Evolutionary conservation across 2,888 invertebrate species (phyloP), one percentile per base, ranked within the genome.

Genomic region (Drosophila nr. medialis): DNA sequence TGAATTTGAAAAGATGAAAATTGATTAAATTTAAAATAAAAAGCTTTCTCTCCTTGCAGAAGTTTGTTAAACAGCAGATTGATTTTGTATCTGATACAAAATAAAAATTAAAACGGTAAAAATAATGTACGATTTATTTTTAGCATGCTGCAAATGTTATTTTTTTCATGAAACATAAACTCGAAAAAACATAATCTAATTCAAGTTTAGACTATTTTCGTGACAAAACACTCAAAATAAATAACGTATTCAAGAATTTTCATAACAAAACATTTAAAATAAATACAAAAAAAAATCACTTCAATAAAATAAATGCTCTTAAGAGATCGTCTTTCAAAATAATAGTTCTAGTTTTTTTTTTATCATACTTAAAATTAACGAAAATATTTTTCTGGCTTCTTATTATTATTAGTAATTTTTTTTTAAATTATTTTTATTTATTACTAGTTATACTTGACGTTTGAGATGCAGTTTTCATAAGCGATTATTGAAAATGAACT

Each of bases 301-400:
- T 45, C 4, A 45, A 45, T 10, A 10, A 8, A 30, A 21, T 18
- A 18, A 38, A 7, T 6, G 2, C 8, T 30, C 2, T 30, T 30
- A 11, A 21, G 11, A 11, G 11, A 3, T 42, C 3, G 6, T 21
- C 1, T 11, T 4, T n/a, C 1, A n/a, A 40, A 1, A 40, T 40
- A n/a, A 40, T 11, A 11, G n/a, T 6, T 0, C 1, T 13, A 3
- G 6, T 6, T 21, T 10, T 21, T n/a, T n/a, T 15, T 21, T 13
- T 7, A 15, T 4, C 7, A 15, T 24, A 0, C 7, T 8, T 24
- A 13, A 24, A 4, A 45, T 6, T 1, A 15, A 10, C 1, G 8
- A 4, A 15, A 45, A 45, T 24, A 45, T 45, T 45, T 24, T 8
- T 7, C 13, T 15, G 30, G 3, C 0, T 32, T 10, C 30, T 32